Base-by-base conservation (phyloP, 2,888 invertebrate species). In the Drosophila anomalipes region DNA sequence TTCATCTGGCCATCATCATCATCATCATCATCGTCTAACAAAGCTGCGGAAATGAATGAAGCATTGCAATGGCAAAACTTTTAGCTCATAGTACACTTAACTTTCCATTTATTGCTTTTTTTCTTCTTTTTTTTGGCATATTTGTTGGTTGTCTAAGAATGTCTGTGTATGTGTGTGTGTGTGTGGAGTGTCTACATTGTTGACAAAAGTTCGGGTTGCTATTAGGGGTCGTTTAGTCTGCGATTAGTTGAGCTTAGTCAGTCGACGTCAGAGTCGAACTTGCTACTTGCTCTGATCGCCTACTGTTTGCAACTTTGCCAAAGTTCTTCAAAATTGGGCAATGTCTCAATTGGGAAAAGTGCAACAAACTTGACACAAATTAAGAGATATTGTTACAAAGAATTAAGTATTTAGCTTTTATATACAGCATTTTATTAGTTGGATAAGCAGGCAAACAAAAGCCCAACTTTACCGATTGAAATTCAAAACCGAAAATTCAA, bases 211-310 rank as follows among this genome's bases (percentile, higher is more conserved):
- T 86, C 51, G 60, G 71, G 65, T 83, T 80, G 70, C 86, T 82
- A 86, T 86, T 86, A 90, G 90, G 76, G 86, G 90, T 90, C 90
- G 86, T 86, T 86, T 86, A 86, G 86, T 78, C 83, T 86, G 78
- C 86, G 86, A 90, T 86, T 86, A 86, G 89, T 86, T 88, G 62
- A 76, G 74, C 86, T 74, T 82, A 88, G 88, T 79, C 90, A 70
- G 60, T 69, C 58, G 58, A 39, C 65, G 65, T 4, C 47, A 32
- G 41, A 54, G 59, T 51, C 33, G 19, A 73, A 73, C 64, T 65
- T 73, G 33, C 14, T 16, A 41, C 64, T 65, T 26, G n/a, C 3
- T 19, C 70, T 49, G 47, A 16, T 47, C 47, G 60, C 60, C 70
- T 64, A 61, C 72, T 47, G 16, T 73, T 71, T 39, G 47, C 64